Evolutionary conservation across 2,797 vertebrate genomes (phyloP).

Genomic region (Hydrocynus forskahlii): DNA sequence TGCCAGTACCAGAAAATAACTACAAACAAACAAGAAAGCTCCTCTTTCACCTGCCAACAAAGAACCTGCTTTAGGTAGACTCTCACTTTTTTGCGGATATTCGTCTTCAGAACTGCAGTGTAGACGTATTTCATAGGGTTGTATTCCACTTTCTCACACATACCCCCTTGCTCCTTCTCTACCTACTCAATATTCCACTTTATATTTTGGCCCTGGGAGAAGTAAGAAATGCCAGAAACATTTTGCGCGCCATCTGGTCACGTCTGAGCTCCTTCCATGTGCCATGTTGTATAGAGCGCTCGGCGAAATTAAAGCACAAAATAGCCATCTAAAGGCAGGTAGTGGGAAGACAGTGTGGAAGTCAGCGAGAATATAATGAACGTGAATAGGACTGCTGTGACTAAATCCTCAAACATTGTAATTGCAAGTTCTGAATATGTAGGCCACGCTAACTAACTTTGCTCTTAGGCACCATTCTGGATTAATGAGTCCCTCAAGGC

Average conservation of each 20-base stretch:
- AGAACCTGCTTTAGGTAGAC: conserved; percentile 17
- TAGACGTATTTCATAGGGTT: not conserved
- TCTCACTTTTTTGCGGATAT: conserved; percentile 14
- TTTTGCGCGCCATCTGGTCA: conserved; percentile 40
- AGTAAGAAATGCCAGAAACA: conserved; percentile 16
- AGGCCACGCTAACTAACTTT: conserved; percentile 23
- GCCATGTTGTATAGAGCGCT: not conserved
- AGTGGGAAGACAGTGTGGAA: not conserved
- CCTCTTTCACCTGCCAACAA: conserved; percentile 29
- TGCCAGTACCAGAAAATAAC: conserved; percentile 39
- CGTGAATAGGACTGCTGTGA: not conserved
- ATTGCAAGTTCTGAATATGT: conserved; percentile 19
- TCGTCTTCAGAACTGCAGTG: conserved; percentile 4
- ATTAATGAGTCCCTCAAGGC: conserved; percentile 58
- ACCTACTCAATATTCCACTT: not conserved
- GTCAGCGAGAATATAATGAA: not conserved
- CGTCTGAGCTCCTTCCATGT: conserved; percentile 23
- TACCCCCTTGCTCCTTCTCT: not conserved
- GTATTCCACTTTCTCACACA: not conserved
- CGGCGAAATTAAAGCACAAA: not conserved
- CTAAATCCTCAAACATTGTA: conserved; percentile 5
- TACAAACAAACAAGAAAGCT: conserved; percentile 23
- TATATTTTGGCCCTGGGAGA: not conserved
- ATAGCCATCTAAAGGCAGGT: not conserved
- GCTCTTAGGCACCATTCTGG: conserved; percentile 29